Evolutionary conservation across 1,140 invertebrate species (phyloP).

Genomic region (Anagrus nilaparvatae): DNA sequence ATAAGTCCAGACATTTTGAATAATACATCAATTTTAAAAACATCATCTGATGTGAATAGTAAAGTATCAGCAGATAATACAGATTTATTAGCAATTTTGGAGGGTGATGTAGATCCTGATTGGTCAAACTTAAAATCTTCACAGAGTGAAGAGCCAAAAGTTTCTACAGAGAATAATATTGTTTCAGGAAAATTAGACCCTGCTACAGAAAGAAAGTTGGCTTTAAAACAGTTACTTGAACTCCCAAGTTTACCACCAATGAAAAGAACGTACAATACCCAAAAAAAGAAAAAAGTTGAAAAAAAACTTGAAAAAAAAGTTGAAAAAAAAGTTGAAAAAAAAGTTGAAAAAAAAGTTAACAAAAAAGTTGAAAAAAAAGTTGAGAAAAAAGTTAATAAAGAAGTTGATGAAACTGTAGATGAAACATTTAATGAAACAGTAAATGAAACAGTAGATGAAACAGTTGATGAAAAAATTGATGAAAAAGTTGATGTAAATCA

Average conservation of each 20-base stretch:
- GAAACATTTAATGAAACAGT: not conserved
- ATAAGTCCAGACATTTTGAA: not conserved
- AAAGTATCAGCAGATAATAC: constrained; percentile 30
- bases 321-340: not conserved
- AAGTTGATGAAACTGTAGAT: not conserved
- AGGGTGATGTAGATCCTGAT: constrained; percentile 41
- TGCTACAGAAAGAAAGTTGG: constrained; percentile 40
- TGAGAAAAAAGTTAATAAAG: not conserved
- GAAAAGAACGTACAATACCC: constrained; percentile 21
- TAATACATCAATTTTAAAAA: not conserved
- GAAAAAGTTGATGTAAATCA: constrained; percentile 4
- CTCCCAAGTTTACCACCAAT: constrained; percentile 29
- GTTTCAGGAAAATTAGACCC: constrained; percentile 31
- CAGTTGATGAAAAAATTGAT: not conserved
- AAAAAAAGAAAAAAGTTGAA: constrained; percentile 12
- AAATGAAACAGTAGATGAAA: constrained; percentile 7
- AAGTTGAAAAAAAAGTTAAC: constrained; percentile 4
- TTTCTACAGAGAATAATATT: constrained; percentile 22
- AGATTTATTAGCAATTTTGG: constrained; percentile 40
- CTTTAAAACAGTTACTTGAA: constrained; percentile 44
- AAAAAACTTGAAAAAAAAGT: constrained; percentile 19
- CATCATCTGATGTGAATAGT: not conserved
- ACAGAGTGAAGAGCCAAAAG: constrained; percentile 21
- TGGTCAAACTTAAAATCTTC: constrained; percentile 39
- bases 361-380: constrained; percentile 2